A percentile compares a stretch with the other conserved stretches of the same genome.
These are phyloP conservation scores for Mallotus villosus DNA, from an alignment of 2,797 vertebrate species.

Conservation along the genomic window DNA sequence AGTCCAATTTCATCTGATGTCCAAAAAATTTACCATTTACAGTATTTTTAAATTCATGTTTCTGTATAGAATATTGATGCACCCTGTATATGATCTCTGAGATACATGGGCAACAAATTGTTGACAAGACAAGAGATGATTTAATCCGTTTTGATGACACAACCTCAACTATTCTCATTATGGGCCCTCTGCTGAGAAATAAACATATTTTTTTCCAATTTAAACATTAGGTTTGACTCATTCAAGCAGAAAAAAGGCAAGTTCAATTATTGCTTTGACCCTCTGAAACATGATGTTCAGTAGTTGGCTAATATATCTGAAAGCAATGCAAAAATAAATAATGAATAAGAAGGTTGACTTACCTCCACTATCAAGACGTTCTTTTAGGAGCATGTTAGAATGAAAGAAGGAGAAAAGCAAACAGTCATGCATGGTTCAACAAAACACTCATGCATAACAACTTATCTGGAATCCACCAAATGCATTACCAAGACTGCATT, in stretches of 20 bases:
- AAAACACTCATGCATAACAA: constrained; percentile 36
- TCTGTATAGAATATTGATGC: constrained; percentile 27
- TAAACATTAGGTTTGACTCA: not conserved
- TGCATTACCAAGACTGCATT: constrained; percentile 15
- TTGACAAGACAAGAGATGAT: constrained; percentile 10
- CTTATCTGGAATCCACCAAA: constrained; percentile 26
- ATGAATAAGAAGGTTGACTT: constrained; percentile 55
- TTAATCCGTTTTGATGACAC: constrained; percentile 22
- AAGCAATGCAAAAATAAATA: constrained; percentile 12
- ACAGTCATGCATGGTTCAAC: constrained; percentile 38
- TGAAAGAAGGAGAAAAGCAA: constrained; percentile 34
- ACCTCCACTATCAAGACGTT: constrained; percentile 82
- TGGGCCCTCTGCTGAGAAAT: not conserved
- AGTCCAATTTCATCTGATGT: not conserved
- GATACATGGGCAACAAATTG: constrained; percentile 7
- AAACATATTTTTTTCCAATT: constrained; percentile 37
- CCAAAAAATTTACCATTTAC: not conserved
- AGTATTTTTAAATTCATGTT: constrained; percentile 5
- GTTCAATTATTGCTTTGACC: constrained; percentile 41
- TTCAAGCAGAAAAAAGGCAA: constrained; percentile 3
- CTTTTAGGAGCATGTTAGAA: constrained; percentile 54
- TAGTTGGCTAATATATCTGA: constrained; percentile 30
- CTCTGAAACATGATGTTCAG: constrained; percentile 15
- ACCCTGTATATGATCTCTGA: constrained; percentile 22
- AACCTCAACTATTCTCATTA: constrained; percentile 10